Base-by-base conservation (phyloP, 2,888 invertebrate species). In the Lumbricus terrestris region DNA sequence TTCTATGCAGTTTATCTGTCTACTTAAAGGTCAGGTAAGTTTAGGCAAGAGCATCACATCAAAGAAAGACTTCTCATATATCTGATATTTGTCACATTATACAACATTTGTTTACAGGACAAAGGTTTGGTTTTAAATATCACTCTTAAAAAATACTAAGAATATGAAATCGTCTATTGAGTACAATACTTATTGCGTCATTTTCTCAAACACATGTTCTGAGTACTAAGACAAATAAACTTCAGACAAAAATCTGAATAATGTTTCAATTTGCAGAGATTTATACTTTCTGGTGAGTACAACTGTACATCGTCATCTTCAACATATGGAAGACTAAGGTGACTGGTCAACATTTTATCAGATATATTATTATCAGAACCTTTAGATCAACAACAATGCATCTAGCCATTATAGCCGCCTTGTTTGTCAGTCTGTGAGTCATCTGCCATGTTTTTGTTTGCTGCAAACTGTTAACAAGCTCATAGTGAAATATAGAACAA, bases 171-270 rank as follows among this genome's bases (percentile, higher is more conserved):
- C n/a, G 8, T 69, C 6, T n/a, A 69, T 1, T 69, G 29, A 69
- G 69, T 69, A 69, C n/a, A n/a, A n/a, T 69, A 69, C n/a, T 69
- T n/a, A 69, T n/a, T 69, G 69, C 69, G n/a, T n/a, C n/a, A 69
- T n/a, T n/a, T 69, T 69, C 69, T 69, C n/a, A 4, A 47, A 69
- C 4, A 69, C 1, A 15, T 29, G 69, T n/a, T 69, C n/a, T 69
- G 29, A 69, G 29, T 69, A n/a, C 69, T 69, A n/a, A 69, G 69
- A 69, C n/a, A 69, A 69, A 69, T 69, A n/a, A 69, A n/a, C 69
- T 69, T 69, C n/a, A n/a, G 69, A 69, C 6, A 69, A 69, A n/a
- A n/a, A 16, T 69, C 69, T 8, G n/a, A 69, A 69, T 54, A 54
- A 54, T n/a, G n/a, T 69, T 69, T 69, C 69, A n/a, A 5, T 69